Evolutionary conservation across 2,888 invertebrate genomes (phyloP), one percentile per base, ranked within the genome.

Genomic region (Atrina japonica): DNA sequence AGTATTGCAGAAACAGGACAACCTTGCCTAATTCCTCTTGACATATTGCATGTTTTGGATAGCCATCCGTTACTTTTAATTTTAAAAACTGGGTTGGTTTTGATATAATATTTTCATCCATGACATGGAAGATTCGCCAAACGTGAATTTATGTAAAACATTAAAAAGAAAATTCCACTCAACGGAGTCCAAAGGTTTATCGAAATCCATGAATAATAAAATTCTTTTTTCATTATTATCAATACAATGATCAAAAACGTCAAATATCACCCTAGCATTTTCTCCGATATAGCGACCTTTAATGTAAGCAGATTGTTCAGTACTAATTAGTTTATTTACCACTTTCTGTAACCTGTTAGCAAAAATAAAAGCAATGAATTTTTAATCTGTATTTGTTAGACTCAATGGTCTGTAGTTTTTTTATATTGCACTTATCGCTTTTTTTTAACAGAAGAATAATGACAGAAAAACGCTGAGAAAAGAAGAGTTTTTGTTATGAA

Each of bases 171-270:
- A 66, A 14, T 53, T 16, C 66, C 55, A 61, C 50, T 60, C 49
- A 2, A 66, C 5, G 1, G 56, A 47, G 56, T 71, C 61, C 52
- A 71, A 73, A 1, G 69, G 69, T 61, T 73, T 73, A 25, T 61
- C 23, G 41, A 69, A 69, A 27, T 69, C 69, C 11, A 70, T 27
- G 47, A 66, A 70, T 30, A 73, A n/a, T 3, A 65, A 11, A 18
- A 49, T 14, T 3, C 49, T 5, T 18, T 49, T 25, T 6, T n/a
- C n/a, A n/a, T n/a, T n/a, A n/a, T n/a, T n/a, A n/a, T n/a, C n/a
- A 7, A 25, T 49, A 5, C 49, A 49, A 3, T 16, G 3, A 25
- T 3, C 49, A 49, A 25, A 49, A 49, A 49, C 25, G 11, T 18
- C 49, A 25, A 49, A 49, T 25, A 49, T 25, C 6, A n/a, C 18